Evolutionary conservation across 1,140 invertebrate genomes (phyloP), one percentile per base, ranked within the genome.

Genomic region (Alviniconcha marisindica): DNA sequence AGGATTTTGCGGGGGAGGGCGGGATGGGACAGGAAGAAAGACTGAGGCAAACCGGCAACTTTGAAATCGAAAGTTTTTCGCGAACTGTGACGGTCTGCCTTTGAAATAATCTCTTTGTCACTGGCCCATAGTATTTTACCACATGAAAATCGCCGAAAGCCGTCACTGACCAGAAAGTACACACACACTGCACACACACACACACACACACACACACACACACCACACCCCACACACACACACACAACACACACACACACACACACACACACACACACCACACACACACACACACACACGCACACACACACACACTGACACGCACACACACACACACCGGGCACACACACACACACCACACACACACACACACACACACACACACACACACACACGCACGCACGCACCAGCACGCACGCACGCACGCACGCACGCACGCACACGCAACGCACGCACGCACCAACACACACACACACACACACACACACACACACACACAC

Each of bases 341-440:
- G n/a, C n/a, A 66, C 63, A 66, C 63, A 66, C 63, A 66, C 63
- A 33, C 60, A 21, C 60, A 33, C 60, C n/a, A n/a, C n/a, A n/a
- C n/a, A n/a, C n/a, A 21, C 60, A 33, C 60, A 21, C 60, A 33
- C 60, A 21, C 60, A 66, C 28, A 33, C 60, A 33, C 60, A 33
- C 60, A 66, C 60, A 33, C 60, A 66, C 28, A 33, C 60, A 66
- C 28, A 21, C 60, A 66, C 60, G 31, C 60, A 66, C 60, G 60
- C 28, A 66, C 28, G 18, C 60, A 33, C 28, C 31, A n/a, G 36
- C 60, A 66, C 60, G 36, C 60, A 66, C 60, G 28, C 60, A 33
- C 60, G 31, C 60, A 15, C 60, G 31, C 60, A 66, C 60, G 36
- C 60, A 66, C 60, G 18, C 28, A 33, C 63, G 10, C 63, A 66